Base-by-base conservation (phyloP, 92 coral and sea anemone genomes). In the Bergia sp. region DNA sequence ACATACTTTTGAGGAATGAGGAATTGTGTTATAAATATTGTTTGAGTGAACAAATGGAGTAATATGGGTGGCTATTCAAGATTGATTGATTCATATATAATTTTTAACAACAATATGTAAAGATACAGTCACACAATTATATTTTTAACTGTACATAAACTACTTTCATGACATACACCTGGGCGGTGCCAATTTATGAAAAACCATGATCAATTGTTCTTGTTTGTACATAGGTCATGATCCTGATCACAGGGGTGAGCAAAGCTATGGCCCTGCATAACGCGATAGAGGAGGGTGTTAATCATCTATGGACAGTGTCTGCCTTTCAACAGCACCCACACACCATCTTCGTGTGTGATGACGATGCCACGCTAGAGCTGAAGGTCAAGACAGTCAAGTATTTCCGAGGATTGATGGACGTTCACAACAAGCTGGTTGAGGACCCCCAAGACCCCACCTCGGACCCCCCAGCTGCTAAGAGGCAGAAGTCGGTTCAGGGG, bases 291-390 rank as follows among this genome's bases (percentile, higher is more conserved):
- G 96, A 94, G 77, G 99, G 99, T 55, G 94, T 97, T 58, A 97
- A 96, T 76, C 99, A 97, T 90, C 94, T 97, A 94, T 97, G 93
- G 91, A 97, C 99, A 13, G 99, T 96, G 47, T 97, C 99, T 0
- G 99, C 99, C 64, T 97, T 97, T 88, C 99, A 97, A 75, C 98
- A 94, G 86, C 99, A 97, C 50, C 97, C 98, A 13, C 93, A 83
- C 73, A 96, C 99, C 44, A 94, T 90, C 29, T 97, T 97, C 87
- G 95, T 97, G 50, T 94, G 95, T 71, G 99, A 97, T 58, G 99
- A 97, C 36, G 99, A 97, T 72, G 99, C 99, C 77, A 97, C 99
- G 0, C 90, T 97, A 90, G 99, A 97, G 86, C 93, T 97, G 79
- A 94, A 94, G 82, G 99, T 97, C 37, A 93, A 94, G 85, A 97